Percentiles rank a stretch among this genome's conserved stretches.
Evolutionary conservation across 2,113 vertebrate species (phyloP).

Genomic region (Perca fluviatilis): DNA sequence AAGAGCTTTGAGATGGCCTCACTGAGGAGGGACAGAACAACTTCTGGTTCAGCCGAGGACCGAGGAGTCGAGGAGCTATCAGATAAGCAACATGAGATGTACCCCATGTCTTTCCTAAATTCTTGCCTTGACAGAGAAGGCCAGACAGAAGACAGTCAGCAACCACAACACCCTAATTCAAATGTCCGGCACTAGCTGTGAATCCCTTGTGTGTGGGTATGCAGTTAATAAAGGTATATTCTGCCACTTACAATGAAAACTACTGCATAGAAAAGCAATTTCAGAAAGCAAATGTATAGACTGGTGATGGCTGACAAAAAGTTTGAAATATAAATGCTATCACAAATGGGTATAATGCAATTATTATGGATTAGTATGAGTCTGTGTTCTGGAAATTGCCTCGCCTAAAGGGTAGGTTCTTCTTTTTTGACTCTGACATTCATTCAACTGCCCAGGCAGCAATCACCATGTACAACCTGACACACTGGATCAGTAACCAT

Average conservation of each 20-base stretch:
- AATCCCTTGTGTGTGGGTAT: neutral
- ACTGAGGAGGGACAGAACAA: too few relatives aligned
- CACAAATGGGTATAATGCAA: neutral
- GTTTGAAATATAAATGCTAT: neutral
- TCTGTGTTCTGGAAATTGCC: neutral
- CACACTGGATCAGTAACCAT: slow-evolving; percentile 28
- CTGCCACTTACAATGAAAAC: neutral
- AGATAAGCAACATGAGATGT: too few relatives aligned
- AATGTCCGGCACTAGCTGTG: neutral
- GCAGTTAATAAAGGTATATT: neutral
- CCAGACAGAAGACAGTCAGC: neutral
- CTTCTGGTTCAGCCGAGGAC: too few relatives aligned
- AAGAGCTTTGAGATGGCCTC: too few relatives aligned
- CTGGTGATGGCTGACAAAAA: neutral
- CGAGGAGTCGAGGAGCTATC: too few relatives aligned
- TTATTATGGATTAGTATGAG: neutral
- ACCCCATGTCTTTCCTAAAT: neutral
- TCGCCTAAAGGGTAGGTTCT: neutral
- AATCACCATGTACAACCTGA: slow-evolving; percentile 15
- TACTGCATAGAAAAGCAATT: neutral
- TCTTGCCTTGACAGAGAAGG: neutral
- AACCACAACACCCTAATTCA: neutral
- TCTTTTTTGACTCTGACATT: neutral
- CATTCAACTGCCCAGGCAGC: neutral
- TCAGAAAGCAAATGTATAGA: neutral